phyloP scores from a whole-genome alignment of 1,140 invertebrate species.

The Teleogryllus occipitalis region DNA sequence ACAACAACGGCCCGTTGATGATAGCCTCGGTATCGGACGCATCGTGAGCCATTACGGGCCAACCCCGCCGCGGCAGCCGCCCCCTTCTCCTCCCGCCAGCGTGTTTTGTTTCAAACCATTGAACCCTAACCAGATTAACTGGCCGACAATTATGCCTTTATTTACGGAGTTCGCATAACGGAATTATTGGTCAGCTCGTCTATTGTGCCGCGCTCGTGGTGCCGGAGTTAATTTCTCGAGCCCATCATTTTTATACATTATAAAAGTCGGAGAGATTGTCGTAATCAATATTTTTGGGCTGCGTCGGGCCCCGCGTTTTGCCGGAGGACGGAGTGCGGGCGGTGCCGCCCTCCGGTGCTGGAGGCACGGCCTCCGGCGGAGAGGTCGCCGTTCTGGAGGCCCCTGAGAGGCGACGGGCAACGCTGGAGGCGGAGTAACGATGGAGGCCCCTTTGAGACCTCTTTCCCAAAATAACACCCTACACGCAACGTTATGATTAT shows the following conservation, averaged over 20 bases:
- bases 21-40: too few species aligned
- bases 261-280: not conserved
- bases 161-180: not conserved
- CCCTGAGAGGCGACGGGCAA: too few species aligned
- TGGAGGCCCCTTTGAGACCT: too few species aligned
- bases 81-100: too few species aligned
- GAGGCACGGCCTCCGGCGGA: not conserved
- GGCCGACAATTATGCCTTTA: not conserved
- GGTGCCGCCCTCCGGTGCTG: not conserved
- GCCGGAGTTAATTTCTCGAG: not conserved
- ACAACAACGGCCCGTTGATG: too few species aligned
- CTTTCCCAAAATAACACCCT: too few species aligned
- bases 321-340: not conserved
- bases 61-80: too few species aligned
- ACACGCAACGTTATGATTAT: too few species aligned
- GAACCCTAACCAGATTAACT: slow-evolving; percentile 4
- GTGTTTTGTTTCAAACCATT: slow-evolving; percentile 5
- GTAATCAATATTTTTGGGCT: not conserved
- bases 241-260: not conserved
- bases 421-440: too few species aligned
- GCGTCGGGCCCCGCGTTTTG: not conserved
- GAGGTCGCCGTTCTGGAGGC: not conserved
- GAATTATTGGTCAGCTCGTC: not conserved
- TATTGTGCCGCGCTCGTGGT: not conserved
- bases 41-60: too few species aligned